Conservation (phyloP, 2,113 vertebrate species). For the Panurus biarmicus region DNA sequence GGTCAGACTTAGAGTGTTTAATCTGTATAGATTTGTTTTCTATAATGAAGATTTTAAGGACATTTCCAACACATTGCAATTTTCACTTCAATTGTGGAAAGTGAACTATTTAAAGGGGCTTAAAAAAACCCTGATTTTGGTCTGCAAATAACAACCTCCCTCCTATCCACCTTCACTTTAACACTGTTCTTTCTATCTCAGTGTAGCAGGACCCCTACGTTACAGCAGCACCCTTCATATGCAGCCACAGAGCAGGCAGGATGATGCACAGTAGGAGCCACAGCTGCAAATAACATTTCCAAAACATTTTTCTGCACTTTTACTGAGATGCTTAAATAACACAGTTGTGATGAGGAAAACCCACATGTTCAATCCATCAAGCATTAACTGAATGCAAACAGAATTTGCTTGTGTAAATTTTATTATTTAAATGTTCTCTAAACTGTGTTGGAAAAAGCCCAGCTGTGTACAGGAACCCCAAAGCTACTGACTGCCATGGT, state of each 20-base stretch:
- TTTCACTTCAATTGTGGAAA: background rate
- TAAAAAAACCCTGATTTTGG: background rate
- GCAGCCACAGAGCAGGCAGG: background rate
- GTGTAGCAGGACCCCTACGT: background rate
- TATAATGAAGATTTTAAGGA: conserved; percentile 25
- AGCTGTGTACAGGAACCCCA: background rate
- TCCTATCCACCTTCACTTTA: background rate
- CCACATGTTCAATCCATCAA: background rate
- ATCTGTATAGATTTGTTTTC: conserved; percentile 48
- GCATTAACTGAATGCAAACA: background rate
- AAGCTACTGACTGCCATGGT: background rate
- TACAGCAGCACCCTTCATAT: background rate
- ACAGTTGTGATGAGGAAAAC: background rate
- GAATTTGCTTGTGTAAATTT: background rate
- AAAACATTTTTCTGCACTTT: background rate
- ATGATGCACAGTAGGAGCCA: background rate
- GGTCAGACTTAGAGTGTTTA: conserved; percentile 43
- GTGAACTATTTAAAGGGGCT: background rate
- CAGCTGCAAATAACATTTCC: background rate
- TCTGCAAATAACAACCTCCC: background rate
- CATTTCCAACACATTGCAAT: background rate
- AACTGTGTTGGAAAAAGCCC: background rate
- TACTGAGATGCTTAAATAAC: background rate
- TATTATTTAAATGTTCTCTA: background rate
- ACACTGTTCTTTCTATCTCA: background rate